A percentile compares a stretch with the other conserved stretches of the same genome.
phyloP scores from a whole-genome alignment of 2,113 vertebrate genomes.

The Tupaia tana region DNA sequence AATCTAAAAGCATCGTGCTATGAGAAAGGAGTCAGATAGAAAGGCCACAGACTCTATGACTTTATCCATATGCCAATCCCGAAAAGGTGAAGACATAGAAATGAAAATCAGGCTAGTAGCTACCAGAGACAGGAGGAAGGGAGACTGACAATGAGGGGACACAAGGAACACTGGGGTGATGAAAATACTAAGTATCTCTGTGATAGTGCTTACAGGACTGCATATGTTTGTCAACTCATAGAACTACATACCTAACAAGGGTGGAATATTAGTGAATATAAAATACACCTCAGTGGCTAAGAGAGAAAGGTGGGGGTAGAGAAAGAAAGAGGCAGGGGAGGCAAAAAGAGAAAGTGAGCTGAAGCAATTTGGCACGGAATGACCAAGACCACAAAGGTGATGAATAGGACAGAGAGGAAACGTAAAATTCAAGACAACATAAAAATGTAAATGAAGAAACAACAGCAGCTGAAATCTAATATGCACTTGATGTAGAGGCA shows the following conservation, averaged over 20 bases:
- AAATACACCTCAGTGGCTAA: neutral
- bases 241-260: neutral
- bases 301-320: neutral
- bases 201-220: neutral
- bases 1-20: neutral
- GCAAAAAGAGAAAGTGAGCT: neutral
- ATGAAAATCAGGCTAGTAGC: neutral
- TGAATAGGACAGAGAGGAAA: neutral
- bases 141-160: neutral
- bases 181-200: neutral
- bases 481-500: neutral
- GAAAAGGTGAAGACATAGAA: neutral
- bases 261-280: neutral
- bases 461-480: neutral
- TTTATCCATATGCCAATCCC: neutral
- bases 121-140: neutral
- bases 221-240: neutral
- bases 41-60: neutral
- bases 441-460: neutral
- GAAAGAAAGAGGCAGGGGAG: neutral
- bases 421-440: neutral
- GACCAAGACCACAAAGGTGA: neutral
- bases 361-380: neutral
- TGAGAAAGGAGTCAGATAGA: neutral
- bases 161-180: neutral